Evolutionary conservation across 1,140 invertebrate species (phyloP).

Genomic region (Heliothis subflexa): DNA sequence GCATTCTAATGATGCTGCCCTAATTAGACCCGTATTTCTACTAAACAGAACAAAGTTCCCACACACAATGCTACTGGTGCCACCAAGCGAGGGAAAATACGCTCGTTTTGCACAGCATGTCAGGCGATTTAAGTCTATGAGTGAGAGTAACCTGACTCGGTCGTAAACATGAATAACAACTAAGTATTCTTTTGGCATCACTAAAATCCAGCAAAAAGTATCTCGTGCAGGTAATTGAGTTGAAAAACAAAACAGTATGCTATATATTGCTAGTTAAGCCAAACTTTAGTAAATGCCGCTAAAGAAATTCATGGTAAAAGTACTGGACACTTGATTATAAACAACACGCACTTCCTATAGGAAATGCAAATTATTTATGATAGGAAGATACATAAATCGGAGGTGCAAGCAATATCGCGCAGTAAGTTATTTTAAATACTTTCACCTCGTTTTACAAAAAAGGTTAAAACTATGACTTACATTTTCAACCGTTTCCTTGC

Average conservation of each 20-base stretch:
- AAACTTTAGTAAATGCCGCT: slow-evolving; percentile 1
- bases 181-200: slow-evolving; percentile 3
- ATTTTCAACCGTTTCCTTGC: slow-evolving; percentile 59
- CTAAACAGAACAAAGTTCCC: too few relatives aligned
- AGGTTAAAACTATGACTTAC: slow-evolving; percentile 61
- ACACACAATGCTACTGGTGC: too few relatives aligned
- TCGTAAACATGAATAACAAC: background rate
- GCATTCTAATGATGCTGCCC: too few relatives aligned
- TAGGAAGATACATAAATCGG: slow-evolving; percentile 1
- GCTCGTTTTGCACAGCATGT: too few relatives aligned
- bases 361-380: slow-evolving; percentile 46
- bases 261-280: too few relatives aligned
- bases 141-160: background rate
- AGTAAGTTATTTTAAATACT: slow-evolving; percentile 11
- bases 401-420: slow-evolving; percentile 2
- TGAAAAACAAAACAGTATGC: slow-evolving; percentile 25
- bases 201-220: background rate
- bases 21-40: too few relatives aligned
- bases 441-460: slow-evolving; percentile 36
- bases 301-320: slow-evolving; percentile 28
- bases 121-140: background rate
- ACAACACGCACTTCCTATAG: slow-evolving; percentile 35
- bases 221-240: slow-evolving; percentile 9
- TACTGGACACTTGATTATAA: slow-evolving; percentile 12
- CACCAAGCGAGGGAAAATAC: too few relatives aligned